These are phyloP conservation scores for Pogoniulus pusillus DNA, from an alignment of 2,797 vertebrate genomes.

Conservation along the genomic window DNA sequence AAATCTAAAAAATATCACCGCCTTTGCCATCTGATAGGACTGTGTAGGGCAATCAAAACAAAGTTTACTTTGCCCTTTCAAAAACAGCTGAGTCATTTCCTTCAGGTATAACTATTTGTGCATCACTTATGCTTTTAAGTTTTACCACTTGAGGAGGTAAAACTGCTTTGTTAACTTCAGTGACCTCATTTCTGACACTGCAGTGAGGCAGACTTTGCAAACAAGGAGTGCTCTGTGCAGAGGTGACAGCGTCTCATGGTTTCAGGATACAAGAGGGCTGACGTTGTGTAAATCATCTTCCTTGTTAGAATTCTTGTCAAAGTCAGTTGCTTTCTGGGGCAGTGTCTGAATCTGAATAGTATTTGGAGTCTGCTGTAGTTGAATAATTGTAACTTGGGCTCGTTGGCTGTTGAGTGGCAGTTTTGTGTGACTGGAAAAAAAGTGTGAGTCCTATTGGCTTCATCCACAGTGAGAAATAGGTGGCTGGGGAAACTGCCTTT, in stretches of 20 bases:
- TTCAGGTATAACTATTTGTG: not conserved
- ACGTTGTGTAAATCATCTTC: not conserved
- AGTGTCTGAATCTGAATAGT: not conserved
- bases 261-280: not conserved
- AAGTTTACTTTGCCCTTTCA: not conserved
- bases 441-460: not conserved
- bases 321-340: not conserved
- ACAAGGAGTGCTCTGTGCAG: not conserved
- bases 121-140: not conserved
- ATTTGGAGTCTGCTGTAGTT: not conserved
- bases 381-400: not conserved
- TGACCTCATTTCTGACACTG: not conserved
- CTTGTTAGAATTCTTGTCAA: not conserved
- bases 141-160: not conserved
- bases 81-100: not conserved
- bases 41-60: rapidly evolving
- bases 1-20: not conserved
- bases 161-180: not conserved
- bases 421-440: not conserved
- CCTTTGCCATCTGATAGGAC: not conserved
- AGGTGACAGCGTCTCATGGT: not conserved
- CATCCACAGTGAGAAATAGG: not conserved
- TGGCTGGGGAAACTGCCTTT: not conserved
- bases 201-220: not conserved
- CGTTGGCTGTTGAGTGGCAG: not conserved